phyloP scores from a whole-genome alignment of 2,888 invertebrate species.

The Drosophila percnosoma region DNA sequence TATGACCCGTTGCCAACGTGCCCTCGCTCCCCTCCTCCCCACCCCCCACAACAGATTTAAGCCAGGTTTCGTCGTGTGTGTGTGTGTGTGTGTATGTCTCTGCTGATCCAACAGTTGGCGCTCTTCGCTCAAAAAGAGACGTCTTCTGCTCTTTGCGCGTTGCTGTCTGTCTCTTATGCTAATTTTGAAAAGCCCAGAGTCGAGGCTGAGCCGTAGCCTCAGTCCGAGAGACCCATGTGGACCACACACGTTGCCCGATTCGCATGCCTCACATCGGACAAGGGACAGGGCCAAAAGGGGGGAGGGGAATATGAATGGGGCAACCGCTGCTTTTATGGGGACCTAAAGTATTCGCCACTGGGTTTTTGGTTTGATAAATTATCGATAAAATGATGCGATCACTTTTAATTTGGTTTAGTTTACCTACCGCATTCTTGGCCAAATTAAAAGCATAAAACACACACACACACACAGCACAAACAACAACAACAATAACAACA shows the following conservation, averaged over 20 bases:
- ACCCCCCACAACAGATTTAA: not conserved
- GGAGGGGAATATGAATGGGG: not conserved
- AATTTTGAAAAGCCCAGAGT: constrained; percentile 58
- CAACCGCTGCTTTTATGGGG: constrained; percentile 54
- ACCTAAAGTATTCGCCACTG: constrained; percentile 73
- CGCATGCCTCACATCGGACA: constrained; percentile 50
- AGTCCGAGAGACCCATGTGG: constrained; percentile 53
- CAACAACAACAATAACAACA: not conserved
- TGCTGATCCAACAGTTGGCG: constrained; percentile 53
- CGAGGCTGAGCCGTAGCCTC: constrained; percentile 5
- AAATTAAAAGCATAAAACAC: constrained; percentile 58
- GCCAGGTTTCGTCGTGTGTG: not conserved
- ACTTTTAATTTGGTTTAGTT: constrained; percentile 78
- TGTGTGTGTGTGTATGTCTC: constrained; percentile 8
- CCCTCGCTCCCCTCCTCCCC: not conserved
- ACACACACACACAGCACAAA: constrained; percentile 12
- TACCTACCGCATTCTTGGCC: constrained; percentile 80
- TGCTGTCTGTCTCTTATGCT: constrained; percentile 63
- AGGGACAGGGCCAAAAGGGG: not conserved
- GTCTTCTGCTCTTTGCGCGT: constrained; percentile 23
- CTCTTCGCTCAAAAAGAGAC: constrained; percentile 51
- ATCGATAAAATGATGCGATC: constrained; percentile 81
- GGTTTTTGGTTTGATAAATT: constrained; percentile 78
- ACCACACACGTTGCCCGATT: constrained; percentile 74
- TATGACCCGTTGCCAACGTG: constrained; percentile 57